Evolutionary conservation across 2,888 invertebrate species (phyloP).

Genomic region (Incurvaria masculella): DNA sequence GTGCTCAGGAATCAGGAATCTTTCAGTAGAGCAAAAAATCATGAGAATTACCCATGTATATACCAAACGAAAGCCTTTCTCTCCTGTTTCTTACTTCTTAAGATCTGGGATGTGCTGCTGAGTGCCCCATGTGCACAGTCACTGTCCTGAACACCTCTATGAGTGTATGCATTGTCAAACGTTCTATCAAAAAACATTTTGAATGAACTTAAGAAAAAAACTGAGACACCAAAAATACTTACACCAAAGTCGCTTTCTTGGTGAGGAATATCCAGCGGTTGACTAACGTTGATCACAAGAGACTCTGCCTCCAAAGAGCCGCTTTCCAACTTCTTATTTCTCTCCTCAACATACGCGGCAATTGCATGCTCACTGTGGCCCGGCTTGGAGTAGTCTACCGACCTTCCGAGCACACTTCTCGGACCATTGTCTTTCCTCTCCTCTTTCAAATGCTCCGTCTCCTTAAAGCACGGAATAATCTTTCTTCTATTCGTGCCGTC

Average conservation of each 20-base stretch:
- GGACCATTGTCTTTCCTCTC: neutral
- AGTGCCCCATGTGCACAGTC: no score
- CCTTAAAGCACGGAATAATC: slow-evolving; percentile 26
- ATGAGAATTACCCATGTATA: neutral
- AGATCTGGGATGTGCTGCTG: no score
- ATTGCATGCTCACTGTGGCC: slow-evolving; percentile 21
- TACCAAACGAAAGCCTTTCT: neutral
- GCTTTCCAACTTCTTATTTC: slow-evolving; percentile 15
- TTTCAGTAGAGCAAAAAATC: slow-evolving; percentile 2
- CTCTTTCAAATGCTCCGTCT: slow-evolving; percentile 9
- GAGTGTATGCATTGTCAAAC: neutral
- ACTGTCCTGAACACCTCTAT: neutral
- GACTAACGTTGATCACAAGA: neutral
- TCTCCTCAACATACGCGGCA: slow-evolving; percentile 20
- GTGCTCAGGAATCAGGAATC: no score
- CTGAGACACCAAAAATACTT: slow-evolving; percentile 14
- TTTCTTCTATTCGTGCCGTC: slow-evolving; percentile 19
- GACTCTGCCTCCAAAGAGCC: neutral
- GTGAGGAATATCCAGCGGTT: slow-evolving; percentile 21
- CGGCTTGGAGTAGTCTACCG: neutral
- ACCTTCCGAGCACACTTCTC: neutral
- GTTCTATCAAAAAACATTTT: neutral
- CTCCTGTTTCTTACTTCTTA: no score
- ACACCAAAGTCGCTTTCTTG: slow-evolving; percentile 35
- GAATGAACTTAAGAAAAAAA: no score